Conservation (phyloP, 1,140 invertebrate genomes). For the Euura lappo region DNA sequence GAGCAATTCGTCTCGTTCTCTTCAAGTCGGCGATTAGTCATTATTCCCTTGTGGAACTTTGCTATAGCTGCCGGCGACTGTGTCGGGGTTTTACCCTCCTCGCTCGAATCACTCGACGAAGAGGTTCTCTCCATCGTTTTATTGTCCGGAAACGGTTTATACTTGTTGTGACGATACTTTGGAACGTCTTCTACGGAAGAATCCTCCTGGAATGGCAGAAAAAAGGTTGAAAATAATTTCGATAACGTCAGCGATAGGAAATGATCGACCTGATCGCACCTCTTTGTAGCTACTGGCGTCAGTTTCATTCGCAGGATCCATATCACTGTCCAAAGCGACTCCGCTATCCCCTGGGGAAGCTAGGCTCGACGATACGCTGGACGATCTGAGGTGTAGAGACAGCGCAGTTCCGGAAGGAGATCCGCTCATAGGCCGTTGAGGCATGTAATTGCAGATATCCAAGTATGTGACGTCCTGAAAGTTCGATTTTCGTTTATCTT, state of each 20-base stretch:
- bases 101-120: constrained; percentile 53
- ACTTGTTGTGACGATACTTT: constrained; percentile 53
- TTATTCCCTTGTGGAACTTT: constrained; percentile 45
- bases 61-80: constrained; percentile 41
- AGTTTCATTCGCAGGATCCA: constrained; percentile 56
- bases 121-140: constrained; percentile 46
- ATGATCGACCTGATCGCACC: constrained; percentile 30
- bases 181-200: constrained; percentile 51
- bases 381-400: constrained; percentile 52
- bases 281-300: constrained; percentile 57
- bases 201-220: constrained; percentile 45
- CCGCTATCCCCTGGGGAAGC: constrained; percentile 59
- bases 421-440: constrained; percentile 59
- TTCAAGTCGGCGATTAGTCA: constrained; percentile 61
- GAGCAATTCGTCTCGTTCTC: constrained; percentile 52
- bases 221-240: not conserved
- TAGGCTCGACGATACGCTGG: constrained; percentile 55
- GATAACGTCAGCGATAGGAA: not conserved
- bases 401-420: constrained; percentile 54
- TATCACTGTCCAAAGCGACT: constrained; percentile 58
- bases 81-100: constrained; percentile 52
- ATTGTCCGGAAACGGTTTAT: constrained; percentile 40
- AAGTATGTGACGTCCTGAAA: constrained; percentile 57
- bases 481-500: no score
- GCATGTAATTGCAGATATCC: constrained; percentile 59